These are phyloP conservation scores for Peromyscus polionotus DNA, from an alignment of 2,113 vertebrate genomes.

Conservation along the genomic window DNA sequence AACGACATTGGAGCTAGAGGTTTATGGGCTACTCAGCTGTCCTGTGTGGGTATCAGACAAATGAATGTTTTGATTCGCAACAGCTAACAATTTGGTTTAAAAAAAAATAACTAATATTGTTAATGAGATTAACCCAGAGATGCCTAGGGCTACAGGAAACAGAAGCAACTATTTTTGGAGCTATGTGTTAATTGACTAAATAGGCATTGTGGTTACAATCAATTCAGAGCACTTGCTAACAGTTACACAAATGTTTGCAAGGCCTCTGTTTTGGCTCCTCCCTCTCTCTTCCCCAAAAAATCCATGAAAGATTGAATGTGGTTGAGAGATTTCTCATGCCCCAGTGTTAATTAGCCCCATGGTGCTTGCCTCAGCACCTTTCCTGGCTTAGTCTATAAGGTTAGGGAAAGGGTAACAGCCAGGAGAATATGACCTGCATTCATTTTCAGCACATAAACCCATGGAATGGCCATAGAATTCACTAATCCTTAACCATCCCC, in stretches of 20 bases:
- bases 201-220: not conserved
- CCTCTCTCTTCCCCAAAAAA: not conserved
- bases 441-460: conserved; percentile 77
- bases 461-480: conserved; percentile 40
- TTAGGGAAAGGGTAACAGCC: conserved; percentile 72
- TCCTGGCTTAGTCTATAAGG: conserved; percentile 64
- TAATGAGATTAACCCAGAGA: not conserved
- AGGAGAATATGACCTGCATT: conserved; percentile 78
- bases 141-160: not conserved
- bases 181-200: not conserved
- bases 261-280: not conserved
- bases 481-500: conserved; percentile 65
- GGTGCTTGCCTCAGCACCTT: conserved; percentile 72
- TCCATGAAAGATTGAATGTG: conserved; percentile 46
- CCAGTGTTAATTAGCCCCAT: conserved; percentile 76
- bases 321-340: conserved; percentile 10
- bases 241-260: not conserved
- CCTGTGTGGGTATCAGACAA: not conserved
- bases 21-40: not conserved
- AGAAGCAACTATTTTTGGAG: not conserved
- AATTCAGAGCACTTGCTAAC: not conserved
- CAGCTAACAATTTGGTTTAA: not conserved
- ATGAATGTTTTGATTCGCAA: not conserved
- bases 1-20: not conserved
- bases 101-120: not conserved